Base-by-base conservation (phyloP, 2,888 invertebrate species). In the Rotaria macrura region DNA sequence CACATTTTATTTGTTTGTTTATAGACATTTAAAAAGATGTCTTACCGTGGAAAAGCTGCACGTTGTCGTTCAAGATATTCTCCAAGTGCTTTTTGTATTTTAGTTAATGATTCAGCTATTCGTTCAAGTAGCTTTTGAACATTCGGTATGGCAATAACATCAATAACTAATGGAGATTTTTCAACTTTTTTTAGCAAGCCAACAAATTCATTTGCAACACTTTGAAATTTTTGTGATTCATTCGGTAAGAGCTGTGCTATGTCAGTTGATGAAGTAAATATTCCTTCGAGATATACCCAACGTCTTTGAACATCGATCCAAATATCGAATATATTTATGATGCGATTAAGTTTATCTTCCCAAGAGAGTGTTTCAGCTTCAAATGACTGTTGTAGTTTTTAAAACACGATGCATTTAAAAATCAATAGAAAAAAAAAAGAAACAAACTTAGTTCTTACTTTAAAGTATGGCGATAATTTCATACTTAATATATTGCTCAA, bases 221-320 rank as follows among this genome's bases (percentile, higher is more conserved):
- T 96, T 89, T 96, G 96, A 92, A 99, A 99, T 74, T 98, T 93
- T 34, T 97, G 97, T 0, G 98, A 98, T 92, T 99, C 99, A 5
- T 97, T 96, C 0, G 99, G 99, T 88, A 99, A 92, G 52, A 99
- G 92, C 0, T 91, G 91, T 87, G 99, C 97, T 89, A 99, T 99
- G 89, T 99, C 99, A 34, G 97, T 97, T 88, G 96, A 97, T n/a
- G 98, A 97, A 40, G 96, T 95, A 92, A 99, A 99, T 87, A 99
- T 97, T 6, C 99, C 99, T 91, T 99, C 99, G 86, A 99, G 92
- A 91, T 99, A 99, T 3, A 99, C 98, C 99, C 99, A 99, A 87
- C 97, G 94, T 85, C 99, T 93, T 91, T 99, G 99, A 0, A 99
- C 99, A 91, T 99, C 99, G 90, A 99, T 99, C 99, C 99, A 99